Evolutionary conservation across 1,140 invertebrate species (phyloP), one percentile per base, ranked within the genome.

Genomic region (Melanaphis sacchari): DNA sequence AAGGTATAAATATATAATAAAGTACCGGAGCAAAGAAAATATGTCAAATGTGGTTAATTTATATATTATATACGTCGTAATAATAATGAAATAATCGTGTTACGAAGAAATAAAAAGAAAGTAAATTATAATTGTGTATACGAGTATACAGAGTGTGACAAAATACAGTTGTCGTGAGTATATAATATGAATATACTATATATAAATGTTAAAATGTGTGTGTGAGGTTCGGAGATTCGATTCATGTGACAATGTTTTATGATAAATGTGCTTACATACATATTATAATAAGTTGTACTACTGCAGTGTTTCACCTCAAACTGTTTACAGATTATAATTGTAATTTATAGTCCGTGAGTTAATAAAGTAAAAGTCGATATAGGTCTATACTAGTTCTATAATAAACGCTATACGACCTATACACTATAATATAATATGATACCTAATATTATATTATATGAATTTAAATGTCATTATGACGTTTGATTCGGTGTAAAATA

Each of bases 31-130:
- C 54, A 59, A 59, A 52, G 89, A 91, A 91, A 90, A 90, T 92
- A 91, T 81, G 90, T 91, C 90, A 91, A 91, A 91, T 40, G 40
- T 40, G 36, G 52, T 91, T 91, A 91, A 91, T 82, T 92, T 81
- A 81, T 92, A 49, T 81, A 52, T 52, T 38, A 88, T 88, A 46
- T 46, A 31, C 66, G 66, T 82, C 76, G 90, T 92, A 49, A 82
- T 92, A 92, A 92, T 82, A 82, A 82, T 92, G 49, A 92, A 82
- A 92, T 81, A 49, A 92, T 82, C 36, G 49, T 46, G 41, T 49
- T 82, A 36, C 38, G 26, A 7, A 81, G 22, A 82, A 81, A 43
- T 38, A 59, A 41, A 66, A 90, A 66, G 40, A 40, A 54, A 40
- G 59, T 91, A 91, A 91, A 91, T 76, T 43, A 91, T 76, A 31